Conservation (phyloP, 2,888 invertebrate genomes). For the Dromius quadrimaculatus region DNA sequence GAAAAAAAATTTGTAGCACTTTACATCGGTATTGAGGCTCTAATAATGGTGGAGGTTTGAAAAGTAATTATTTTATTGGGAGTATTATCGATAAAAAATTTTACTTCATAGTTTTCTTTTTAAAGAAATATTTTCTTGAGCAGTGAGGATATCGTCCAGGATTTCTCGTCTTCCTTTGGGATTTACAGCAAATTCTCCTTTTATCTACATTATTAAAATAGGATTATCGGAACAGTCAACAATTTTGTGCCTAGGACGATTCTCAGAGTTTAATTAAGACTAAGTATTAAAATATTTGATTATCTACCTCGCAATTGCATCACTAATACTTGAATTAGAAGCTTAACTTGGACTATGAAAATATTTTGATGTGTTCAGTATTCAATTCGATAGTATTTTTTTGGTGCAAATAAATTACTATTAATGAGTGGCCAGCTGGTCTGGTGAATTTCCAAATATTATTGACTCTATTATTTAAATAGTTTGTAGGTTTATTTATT, state of each 20-base stretch:
- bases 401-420: no score
- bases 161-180: slow-evolving; percentile 12
- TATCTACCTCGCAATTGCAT: neutral
- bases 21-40: no score
- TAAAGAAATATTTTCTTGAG: slow-evolving; percentile 15
- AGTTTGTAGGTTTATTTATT: neutral
- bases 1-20: no score
- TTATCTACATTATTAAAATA: slow-evolving; percentile 2
- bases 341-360: no score
- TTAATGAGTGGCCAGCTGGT: neutral
- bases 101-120: neutral
- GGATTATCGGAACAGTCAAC: neutral
- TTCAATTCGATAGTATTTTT: no score
- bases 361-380: no score
- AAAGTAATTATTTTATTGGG: neutral
- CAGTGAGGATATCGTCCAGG: slow-evolving; percentile 19
- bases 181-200: slow-evolving; percentile 16
- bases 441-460: neutral
- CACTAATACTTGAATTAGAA: no score
- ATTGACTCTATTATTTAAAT: no score
- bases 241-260: slow-evolving; percentile 17
- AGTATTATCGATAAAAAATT: neutral
- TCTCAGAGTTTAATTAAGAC: neutral
- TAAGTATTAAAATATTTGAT: neutral
- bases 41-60: no score